Evolutionary conservation across 1,140 invertebrate genomes (phyloP).

Genomic region (Aphaenogaster floridana): DNA sequence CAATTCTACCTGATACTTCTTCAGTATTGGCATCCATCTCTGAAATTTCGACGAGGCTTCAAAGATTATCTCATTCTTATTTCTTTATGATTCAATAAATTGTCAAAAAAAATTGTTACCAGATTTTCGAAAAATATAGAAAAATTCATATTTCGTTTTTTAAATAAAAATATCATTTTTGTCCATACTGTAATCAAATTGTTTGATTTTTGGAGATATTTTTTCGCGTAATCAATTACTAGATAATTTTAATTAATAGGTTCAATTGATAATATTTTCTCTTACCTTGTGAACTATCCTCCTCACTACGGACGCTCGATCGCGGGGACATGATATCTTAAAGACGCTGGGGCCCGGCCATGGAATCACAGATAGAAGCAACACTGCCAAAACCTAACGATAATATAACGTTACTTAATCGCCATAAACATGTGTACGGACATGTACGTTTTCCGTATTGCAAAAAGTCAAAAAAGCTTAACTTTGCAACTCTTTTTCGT

Average conservation of each 20-base stretch:
- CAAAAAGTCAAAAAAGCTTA: not conserved
- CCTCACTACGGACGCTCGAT: slow-evolving; percentile 95
- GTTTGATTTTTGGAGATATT: not conserved
- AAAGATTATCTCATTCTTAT: not conserved
- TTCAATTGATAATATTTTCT: slow-evolving; percentile 15
- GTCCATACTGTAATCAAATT: not conserved
- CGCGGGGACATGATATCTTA: slow-evolving; percentile 95
- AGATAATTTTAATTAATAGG: not conserved
- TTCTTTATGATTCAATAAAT: slow-evolving; percentile 14
- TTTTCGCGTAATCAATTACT: not conserved
- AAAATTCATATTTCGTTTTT: not conserved
- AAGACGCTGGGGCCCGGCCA: slow-evolving; percentile 95
- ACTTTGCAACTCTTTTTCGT: not conserved
- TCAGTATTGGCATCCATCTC: slow-evolving; percentile 96
- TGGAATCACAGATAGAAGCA: slow-evolving; percentile 93
- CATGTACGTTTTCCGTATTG: not conserved
- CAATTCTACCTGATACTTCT: slow-evolving; percentile 93
- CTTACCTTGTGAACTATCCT: slow-evolving; percentile 94
- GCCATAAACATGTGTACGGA: too few relatives aligned
- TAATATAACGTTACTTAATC: slow-evolving; percentile 30
- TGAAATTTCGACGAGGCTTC: slow-evolving; percentile 78
- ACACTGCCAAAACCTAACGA: slow-evolving; percentile 91
- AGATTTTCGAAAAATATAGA: not conserved
- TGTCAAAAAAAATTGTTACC: not conserved
- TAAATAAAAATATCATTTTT: not conserved